phyloP scores from a whole-genome alignment of 2,888 invertebrate genomes.

The Cheiracanthium punctorium region DNA sequence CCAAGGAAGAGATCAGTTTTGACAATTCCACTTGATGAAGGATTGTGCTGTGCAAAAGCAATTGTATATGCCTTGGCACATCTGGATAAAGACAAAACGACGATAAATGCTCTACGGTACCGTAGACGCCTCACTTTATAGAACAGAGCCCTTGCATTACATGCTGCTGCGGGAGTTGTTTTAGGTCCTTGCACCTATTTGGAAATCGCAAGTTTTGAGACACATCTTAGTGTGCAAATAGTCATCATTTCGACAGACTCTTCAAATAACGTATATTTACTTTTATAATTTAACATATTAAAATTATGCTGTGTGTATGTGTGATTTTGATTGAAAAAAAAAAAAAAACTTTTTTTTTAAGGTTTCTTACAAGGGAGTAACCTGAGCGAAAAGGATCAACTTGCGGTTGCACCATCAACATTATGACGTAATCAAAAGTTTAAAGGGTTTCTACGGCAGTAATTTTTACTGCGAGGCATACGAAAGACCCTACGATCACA shows the following conservation, averaged over 20 bases:
- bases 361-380: background rate
- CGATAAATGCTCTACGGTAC: background rate
- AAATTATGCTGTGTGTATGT: background rate
- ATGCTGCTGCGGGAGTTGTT: background rate
- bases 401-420: background rate
- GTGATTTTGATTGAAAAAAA: background rate
- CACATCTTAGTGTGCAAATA: background rate
- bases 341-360: background rate
- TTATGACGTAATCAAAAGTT: background rate
- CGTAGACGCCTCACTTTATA: background rate
- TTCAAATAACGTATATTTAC: background rate
- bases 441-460: background rate
- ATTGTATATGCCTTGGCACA: constrained; percentile 8
- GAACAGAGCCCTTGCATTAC: background rate
- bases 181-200: background rate
- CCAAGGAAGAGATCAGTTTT: background rate
- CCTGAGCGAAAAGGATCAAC: background rate
- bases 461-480: background rate
- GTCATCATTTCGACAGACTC: background rate
- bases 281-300: background rate
- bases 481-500: background rate
- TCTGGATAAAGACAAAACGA: background rate
- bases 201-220: constrained; percentile 8
- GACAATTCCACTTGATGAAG: background rate
- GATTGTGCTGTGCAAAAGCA: constrained; percentile 19